Evolutionary conservation across 2,888 invertebrate species (phyloP), one percentile per base, ranked within the genome.

Genomic region (Yponomeuta plumbellus): DNA sequence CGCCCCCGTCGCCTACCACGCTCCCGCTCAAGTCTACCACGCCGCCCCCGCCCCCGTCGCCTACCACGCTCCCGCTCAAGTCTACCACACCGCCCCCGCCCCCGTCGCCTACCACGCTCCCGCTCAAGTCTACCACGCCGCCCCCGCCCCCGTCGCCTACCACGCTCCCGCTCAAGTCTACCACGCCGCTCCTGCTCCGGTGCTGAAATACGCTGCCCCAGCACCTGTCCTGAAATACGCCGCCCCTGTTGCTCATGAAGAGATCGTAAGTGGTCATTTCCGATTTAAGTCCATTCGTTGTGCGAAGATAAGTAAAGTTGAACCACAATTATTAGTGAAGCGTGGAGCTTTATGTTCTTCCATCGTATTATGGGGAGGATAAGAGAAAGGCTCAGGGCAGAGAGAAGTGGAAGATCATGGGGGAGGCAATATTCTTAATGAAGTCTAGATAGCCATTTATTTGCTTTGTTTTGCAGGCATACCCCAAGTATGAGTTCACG

Each of bases 401-500:
- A n/a, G n/a, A n/a, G n/a, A n/a, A n/a, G n/a, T n/a, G n/a, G n/a
- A n/a, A n/a, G n/a, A n/a, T n/a, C n/a, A n/a, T n/a, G n/a, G n/a
- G n/a, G n/a, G n/a, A n/a, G n/a, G n/a, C n/a, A n/a, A n/a, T n/a
- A 34, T 20, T 21, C 39, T 59, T 11, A 59, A 23, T 22, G 22
- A 2, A 22, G 22, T 59, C 22, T 59, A 1, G 59, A 21, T 59
- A 3, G 4, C 4, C 26, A 11, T 21, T 59, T 21, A 8, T 8
- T 5, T 59, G 59, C 23, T 59, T 59, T 5, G 0, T 59, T 21
- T 23, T 4, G 22, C 59, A 59, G 92, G 59, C 88, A 1, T 77
- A 88, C 79, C 90, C 90, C 70, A 85, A 84, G 74, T 91, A 90
- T 79, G 87, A 92, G 74, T 92, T 85, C 85, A 84, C 82, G 67